Evolutionary conservation across 2,888 invertebrate genomes (phyloP), one percentile per base, ranked within the genome.

Genomic region (Nineta flava): DNA sequence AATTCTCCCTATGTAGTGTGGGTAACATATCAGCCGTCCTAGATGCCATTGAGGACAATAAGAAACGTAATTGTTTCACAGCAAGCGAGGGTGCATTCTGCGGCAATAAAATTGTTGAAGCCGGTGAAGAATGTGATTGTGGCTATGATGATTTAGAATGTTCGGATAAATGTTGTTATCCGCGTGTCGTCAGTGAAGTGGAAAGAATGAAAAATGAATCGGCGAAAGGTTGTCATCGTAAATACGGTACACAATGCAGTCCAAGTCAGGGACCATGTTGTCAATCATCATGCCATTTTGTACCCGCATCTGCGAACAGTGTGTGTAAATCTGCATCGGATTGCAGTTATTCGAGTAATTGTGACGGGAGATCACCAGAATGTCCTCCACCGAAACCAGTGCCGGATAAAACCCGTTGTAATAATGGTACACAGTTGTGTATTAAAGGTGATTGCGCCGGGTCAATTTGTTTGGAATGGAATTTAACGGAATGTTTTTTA

Each of bases 231-330:
- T 95, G 94, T 64, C 81, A 79, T 21, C 75, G 93, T 49, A 78
- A 82, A 57, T 74, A 75, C 43, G 74, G 76, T 52, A 86, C 87
- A 0, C 83, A 87, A 60, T 88, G 87, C 83, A 93, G 94, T 64
- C 97, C 97, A 1, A 95, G 95, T 49, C 90, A 97, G 73, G 99
- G 99, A 7, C 96, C 95, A 19, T 99, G 99, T 70, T 99, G 97
- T 67, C 76, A 81, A 60, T 75, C 82, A 54, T 74, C 77, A 32
- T 95, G 94, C 65, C 73, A 75, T 57, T 94, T 87, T 69, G 81
- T 87, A 55, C 71, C 77, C 13, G 65, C 72, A 19, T 71, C 71
- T 50, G 70, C 72, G 55, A 76, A 77, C 57, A 77, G 79, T 60
- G 79, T 83, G 58, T 92, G 91, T 61, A 85, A 84, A 63, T 76